Percentiles rank a stretch among this genome's conserved stretches.
Evolutionary conservation across 2,797 vertebrate species (phyloP).

Genomic region (Bufotes viridis): DNA sequence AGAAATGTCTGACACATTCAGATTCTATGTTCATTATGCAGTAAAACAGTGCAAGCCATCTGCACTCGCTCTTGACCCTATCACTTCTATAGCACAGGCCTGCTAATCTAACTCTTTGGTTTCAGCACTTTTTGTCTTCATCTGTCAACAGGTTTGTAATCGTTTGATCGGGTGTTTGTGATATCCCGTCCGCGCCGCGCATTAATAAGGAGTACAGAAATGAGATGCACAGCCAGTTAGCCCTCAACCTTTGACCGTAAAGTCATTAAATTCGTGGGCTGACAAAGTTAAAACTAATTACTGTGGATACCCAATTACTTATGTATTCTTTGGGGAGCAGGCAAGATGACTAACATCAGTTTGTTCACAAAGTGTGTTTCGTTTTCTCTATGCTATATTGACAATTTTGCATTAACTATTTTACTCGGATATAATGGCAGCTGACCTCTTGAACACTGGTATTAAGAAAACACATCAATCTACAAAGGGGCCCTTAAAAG

Average conservation of each 20-base stretch:
- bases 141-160: constrained; percentile 59
- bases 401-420: constrained; percentile 56
- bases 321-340: constrained; percentile 55
- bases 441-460: constrained; percentile 36
- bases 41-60: neutral
- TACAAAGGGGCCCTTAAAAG: neutral
- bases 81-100: constrained; percentile 20
- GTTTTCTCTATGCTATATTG: constrained; percentile 43
- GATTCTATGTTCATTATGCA: constrained; percentile 37
- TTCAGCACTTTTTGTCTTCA: constrained; percentile 51
- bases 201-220: constrained; percentile 57
- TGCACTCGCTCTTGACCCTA: constrained; percentile 42
- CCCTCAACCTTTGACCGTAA: constrained; percentile 33
- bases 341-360: constrained; percentile 31
- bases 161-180: constrained; percentile 60
- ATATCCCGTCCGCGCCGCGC: constrained; percentile 43
- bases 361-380: constrained; percentile 49
- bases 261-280: constrained; percentile 60
- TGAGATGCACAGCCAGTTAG: constrained; percentile 58
- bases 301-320: constrained; percentile 59
- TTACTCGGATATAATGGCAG: constrained; percentile 18
- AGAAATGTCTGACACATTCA: constrained; percentile 20
- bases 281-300: constrained; percentile 62
- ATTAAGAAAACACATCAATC: constrained; percentile 53
- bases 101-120: constrained; percentile 58